Evolutionary conservation across 30 jellyfish, hydroid and myxozoan genomes (phyloP), one percentile per base, ranked within the genome.

Genomic region (Cassiopea andromeda): DNA sequence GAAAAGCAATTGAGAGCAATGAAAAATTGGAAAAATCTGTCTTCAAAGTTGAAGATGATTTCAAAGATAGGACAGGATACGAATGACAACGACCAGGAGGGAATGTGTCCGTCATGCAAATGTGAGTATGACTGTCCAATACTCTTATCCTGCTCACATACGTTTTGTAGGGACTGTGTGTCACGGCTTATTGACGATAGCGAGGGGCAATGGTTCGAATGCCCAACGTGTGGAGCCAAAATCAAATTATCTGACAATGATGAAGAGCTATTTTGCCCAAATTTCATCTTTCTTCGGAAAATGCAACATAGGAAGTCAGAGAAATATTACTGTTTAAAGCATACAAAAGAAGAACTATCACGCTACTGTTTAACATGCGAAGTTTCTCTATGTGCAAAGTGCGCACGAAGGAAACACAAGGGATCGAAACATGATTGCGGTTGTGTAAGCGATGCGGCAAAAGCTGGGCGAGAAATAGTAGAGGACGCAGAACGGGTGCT

Each of bases 221-320:
- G 99, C 61, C 99, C 98, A 1, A 84, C 93, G 14, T 96, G 99
- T 61, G 60, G 77, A 44, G 92, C 94, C 18, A 59, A 72, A 4
- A 92, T 58, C 66, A 60, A 64, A 47, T 87, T 96, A 7, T 88
- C 93, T 9, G 99, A 94, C 46, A 71, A 49, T 16, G 99, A 96
- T 12, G 99, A 96, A 75, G 99, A 96, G 89, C 90, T 96, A 68
- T 96, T 96, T 77, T 96, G 99, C 72, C 99, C 99, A 58, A 92
- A 96, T 76, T 96, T 96, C 89, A 59, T 92, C 70, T 58, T 92
- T 16, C 81, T 96, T 82, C 75, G 80, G 75, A 58, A 89, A 44
- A 80, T 92, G 69, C 94, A 60, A 27, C 57, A 66, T 27, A 47
- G 16, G 16, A 61, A 76, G 27, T 38, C 85, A 0, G 93, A 75